Percentiles rank a stretch among this genome's conserved stretches.
phyloP scores from a whole-genome alignment of 2,888 invertebrate species.

The Halictus quadricinctus region DNA sequence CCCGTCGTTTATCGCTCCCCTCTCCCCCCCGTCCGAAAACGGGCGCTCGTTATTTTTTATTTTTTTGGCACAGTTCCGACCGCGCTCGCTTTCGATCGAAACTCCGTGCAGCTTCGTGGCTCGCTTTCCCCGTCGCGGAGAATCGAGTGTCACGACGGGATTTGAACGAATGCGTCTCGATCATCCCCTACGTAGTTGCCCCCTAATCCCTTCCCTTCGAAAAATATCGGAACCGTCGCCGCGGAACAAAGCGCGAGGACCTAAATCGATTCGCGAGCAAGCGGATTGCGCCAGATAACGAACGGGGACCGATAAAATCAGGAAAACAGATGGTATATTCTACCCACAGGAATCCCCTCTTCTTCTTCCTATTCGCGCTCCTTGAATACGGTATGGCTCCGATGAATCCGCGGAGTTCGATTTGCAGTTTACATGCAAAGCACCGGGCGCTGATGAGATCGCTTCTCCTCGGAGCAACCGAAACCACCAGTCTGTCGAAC shows the following conservation, averaged over 20 bases:
- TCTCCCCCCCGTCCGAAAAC: slow-evolving; percentile 1
- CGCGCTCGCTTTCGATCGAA: slow-evolving; percentile 11
- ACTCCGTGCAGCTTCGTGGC: not conserved
- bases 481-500: not conserved
- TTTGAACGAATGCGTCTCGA: slow-evolving; percentile 71
- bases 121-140: slow-evolving; percentile 39
- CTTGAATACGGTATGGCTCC: not conserved
- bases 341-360: slow-evolving; percentile 9
- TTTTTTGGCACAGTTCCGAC: slow-evolving; percentile 58
- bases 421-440: slow-evolving; percentile 2
- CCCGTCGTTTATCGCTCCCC: slow-evolving; percentile 64
- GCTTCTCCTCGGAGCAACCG: not conserved
- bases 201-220: not conserved
- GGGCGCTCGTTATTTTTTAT: slow-evolving; percentile 73
- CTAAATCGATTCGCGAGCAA: slow-evolving; percentile 37
- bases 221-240: slow-evolving; percentile 28
- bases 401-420: not conserved
- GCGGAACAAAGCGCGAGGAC: slow-evolving; percentile 5
- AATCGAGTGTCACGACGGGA: slow-evolving; percentile 75
- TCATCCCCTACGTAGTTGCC: slow-evolving; percentile 10
- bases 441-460: not conserved
- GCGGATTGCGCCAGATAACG: not conserved
- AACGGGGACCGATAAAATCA: slow-evolving; percentile 1
- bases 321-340: not conserved
- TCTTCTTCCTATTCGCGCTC: not conserved